Evolutionary conservation across 2,113 vertebrate species (phyloP), one percentile per base, ranked within the genome.

Genomic region (Cyanoliseus patagonus): DNA sequence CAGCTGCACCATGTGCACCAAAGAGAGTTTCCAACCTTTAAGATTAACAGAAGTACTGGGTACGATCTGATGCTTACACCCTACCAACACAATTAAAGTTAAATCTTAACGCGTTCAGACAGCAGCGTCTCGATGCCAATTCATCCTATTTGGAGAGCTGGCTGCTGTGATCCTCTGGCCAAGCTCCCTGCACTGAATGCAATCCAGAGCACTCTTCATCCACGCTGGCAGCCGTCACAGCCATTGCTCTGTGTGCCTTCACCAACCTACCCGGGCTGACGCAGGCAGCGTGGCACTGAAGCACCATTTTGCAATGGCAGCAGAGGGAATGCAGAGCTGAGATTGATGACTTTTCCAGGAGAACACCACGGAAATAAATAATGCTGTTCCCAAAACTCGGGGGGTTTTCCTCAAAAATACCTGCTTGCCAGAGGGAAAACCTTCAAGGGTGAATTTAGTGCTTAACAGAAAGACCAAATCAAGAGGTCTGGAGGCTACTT

Each of bases 61-160:
- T 11, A 44, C 1, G 2, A 41, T 14, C 8, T 2, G 0, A 8
- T 2, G 28, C 41, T 70, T 17, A 37, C 11, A 22, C 18, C 11
- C 23, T 37, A n/a, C 46, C 30, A 33, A 33, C 31, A 16, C 8
- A 18, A 62, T 37, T 75, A 9, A 61, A 72, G 70, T 31, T 64
- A 35, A 82, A 69, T 1, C 78, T 78, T 69, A 82, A 61, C 52
- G n/a, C 17, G 0, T 47, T 79, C 69, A 30, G 62, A 47, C 64
- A 69, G 74, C 59, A 10, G 46, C 61, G 25, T 13, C 59, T 66
- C 78, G 12, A 7, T 27, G 53, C 59, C 57, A 73, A 27, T 23
- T 22, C 69, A 59, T 69, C 35, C 67, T 31, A 3, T 17, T 42
- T 37, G 83, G 57, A 88, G 61, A 64, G 70, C 81, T 84, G 74